These are phyloP conservation scores for Drosophila barbarae DNA, from an alignment of 2,888 invertebrate species.

Conservation along the genomic window DNA sequence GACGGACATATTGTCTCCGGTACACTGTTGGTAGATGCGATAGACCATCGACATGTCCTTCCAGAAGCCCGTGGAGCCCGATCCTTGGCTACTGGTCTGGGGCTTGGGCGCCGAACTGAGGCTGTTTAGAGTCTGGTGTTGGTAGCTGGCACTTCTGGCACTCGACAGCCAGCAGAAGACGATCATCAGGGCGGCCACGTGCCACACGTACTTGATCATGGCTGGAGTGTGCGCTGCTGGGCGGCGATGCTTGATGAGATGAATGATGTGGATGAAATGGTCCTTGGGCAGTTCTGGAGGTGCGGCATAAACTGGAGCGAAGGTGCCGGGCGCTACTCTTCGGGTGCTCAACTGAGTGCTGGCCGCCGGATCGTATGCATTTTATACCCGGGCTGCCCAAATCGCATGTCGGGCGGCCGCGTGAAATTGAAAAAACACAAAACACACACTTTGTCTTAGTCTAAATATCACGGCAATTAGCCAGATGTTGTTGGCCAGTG, in stretches of 20 bases:
- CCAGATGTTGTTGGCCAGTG: constrained; percentile 51
- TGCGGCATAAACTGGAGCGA: constrained; percentile 29
- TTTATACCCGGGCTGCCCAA: constrained; percentile 70
- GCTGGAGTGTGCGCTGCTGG: constrained; percentile 34
- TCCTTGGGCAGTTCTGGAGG: constrained; percentile 43
- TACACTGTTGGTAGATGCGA: constrained; percentile 90
- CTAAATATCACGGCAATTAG: constrained; percentile 75
- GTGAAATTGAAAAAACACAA: constrained; percentile 50
- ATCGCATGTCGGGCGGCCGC: constrained; percentile 58
- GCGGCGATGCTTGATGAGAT: constrained; percentile 21
- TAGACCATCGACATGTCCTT: constrained; percentile 86
- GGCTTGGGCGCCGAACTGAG: constrained; percentile 40
- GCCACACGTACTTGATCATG: constrained; percentile 76
- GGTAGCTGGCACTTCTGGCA: constrained; percentile 68
- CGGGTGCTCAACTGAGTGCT: constrained; percentile 70
- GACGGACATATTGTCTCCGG: constrained; percentile 83
- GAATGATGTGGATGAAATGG: constrained; percentile 6
- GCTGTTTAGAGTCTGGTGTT: constrained; percentile 53
- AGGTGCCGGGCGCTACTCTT: constrained; percentile 50
- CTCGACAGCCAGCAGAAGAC: constrained; percentile 61
- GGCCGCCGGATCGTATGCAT: constrained; percentile 67
- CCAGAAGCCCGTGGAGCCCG: constrained; percentile 67
- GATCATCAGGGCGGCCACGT: constrained; percentile 68
- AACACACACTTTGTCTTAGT: constrained; percentile 71
- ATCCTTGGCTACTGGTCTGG: constrained; percentile 20